These are phyloP conservation scores for Hydractinia echinata DNA, from an alignment of 30 jellyfish, hydroid and myxozoan species.

Conservation along the genomic window DNA sequence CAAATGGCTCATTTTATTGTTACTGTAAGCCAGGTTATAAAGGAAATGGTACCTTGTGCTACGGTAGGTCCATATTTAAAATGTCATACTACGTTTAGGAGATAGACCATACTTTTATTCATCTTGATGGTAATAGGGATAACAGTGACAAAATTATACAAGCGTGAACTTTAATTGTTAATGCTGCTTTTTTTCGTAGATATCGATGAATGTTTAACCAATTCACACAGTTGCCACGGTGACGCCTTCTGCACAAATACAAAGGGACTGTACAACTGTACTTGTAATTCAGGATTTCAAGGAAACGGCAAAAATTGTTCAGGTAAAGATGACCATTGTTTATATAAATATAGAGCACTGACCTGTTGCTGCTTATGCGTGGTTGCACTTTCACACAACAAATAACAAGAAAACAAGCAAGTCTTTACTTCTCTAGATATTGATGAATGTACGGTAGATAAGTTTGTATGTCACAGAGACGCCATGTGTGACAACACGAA, in stretches of 20 bases:
- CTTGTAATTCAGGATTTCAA: conserved; percentile 20
- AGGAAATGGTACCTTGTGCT: conserved; percentile 47
- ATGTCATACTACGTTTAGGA: no score
- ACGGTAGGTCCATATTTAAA: background rate
- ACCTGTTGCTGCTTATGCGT: background rate
- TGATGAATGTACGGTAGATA: conserved; percentile 43
- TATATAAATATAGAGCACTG: no score
- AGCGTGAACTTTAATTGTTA: background rate
- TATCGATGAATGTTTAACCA: conserved; percentile 24
- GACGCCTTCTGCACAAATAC: conserved; percentile 36
- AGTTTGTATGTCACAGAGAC: conserved; percentile 38
- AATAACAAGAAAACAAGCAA: background rate
- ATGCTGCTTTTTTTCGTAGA: background rate
- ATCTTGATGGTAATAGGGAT: no score
- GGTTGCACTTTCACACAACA: background rate
- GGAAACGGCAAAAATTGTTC: conserved; percentile 34
- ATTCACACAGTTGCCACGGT: background rate
- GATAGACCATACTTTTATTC: no score
- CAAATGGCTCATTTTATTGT: conserved; percentile 54
- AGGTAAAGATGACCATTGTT: background rate
- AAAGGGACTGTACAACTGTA: conserved; percentile 24
- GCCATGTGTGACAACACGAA: conserved; percentile 31
- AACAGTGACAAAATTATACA: background rate
- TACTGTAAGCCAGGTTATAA: conserved; percentile 39
- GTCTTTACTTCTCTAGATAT: conserved; percentile 28